A percentile compares a stretch with the other conserved stretches of the same genome.
phyloP scores from a whole-genome alignment of 2,888 invertebrate species.

The Flexamia atlantica region DNA sequence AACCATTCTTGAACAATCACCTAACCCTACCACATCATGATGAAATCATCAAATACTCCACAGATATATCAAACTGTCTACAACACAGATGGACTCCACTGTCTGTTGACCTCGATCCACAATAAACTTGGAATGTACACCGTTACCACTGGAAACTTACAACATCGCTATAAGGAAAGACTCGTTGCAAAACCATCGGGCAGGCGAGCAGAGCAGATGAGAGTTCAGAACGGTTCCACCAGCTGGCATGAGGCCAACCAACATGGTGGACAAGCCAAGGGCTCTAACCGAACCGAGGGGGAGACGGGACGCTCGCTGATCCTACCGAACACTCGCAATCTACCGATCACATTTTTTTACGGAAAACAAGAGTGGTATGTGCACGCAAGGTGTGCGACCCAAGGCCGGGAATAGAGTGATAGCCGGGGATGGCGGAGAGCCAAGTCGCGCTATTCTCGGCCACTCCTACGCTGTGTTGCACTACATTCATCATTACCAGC shows the following conservation, averaged over 20 bases:
- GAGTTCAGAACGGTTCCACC: not conserved
- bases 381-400: conserved; percentile 45
- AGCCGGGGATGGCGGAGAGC: conserved; percentile 23
- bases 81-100: not conserved
- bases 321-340: not conserved
- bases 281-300: not conserved
- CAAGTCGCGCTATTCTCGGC: conserved; percentile 33
- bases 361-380: conserved; percentile 51
- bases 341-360: not conserved
- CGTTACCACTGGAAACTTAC: not conserved
- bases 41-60: no score
- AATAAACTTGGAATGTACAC: conserved; percentile 1
- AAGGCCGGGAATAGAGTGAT: conserved; percentile 55
- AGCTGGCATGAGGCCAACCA: conserved; percentile 42
- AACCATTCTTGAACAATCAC: not conserved
- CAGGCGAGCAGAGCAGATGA: not conserved
- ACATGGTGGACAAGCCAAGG: not conserved
- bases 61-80: no score
- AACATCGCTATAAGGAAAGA: conserved; percentile 18
- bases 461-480: conserved; percentile 45
- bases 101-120: not conserved
- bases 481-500: conserved; percentile 20
- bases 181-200: conserved; percentile 23
- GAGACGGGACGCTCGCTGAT: not conserved
- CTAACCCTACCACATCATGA: no score